Percentiles rank a stretch among this genome's conserved stretches.
These are phyloP conservation scores for Holacanthus passer DNA, from an alignment of 2,113 vertebrate species.

Conservation along the genomic window DNA sequence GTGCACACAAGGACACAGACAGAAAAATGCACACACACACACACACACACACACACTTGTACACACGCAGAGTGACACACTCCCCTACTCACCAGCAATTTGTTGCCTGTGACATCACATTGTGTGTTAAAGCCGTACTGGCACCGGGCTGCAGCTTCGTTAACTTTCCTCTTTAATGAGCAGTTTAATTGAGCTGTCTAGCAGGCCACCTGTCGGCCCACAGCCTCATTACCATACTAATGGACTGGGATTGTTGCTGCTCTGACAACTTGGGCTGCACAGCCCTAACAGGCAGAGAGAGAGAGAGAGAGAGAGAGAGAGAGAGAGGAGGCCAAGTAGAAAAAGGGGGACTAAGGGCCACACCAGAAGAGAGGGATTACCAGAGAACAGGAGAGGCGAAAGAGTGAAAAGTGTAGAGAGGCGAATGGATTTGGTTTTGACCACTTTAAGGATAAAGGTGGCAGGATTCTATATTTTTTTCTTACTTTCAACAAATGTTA, in stretches of 20 bases:
- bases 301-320: conserved; percentile 81
- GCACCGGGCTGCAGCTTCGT: conserved; percentile 97
- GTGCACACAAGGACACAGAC: neutral
- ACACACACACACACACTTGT: conserved; percentile 32
- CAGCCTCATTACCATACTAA: conserved; percentile 99
- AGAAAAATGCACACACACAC: conserved; percentile 17
- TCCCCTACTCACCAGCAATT: conserved; percentile 88
- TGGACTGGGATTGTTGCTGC: conserved; percentile 97
- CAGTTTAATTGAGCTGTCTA: conserved; percentile 99
- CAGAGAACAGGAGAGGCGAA: conserved; percentile 14
- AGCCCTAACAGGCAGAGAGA: conserved; percentile 81
- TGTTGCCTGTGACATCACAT: conserved; percentile 98
- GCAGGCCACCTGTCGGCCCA: conserved; percentile 98
- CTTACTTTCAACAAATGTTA: neutral
- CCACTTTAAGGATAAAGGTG: neutral
- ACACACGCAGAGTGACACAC: conserved; percentile 60
- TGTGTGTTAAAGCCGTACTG: conserved; percentile 94
- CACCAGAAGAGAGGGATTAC: conserved; percentile 45
- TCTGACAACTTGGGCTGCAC: conserved; percentile 92
- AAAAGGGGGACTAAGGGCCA: conserved; percentile 29
- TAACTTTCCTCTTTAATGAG: conserved; percentile 99
- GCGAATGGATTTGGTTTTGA: conserved; percentile 10
- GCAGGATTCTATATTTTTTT: neutral
- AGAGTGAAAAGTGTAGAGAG: neutral
- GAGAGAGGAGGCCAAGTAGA: conserved; percentile 44